These are phyloP conservation scores for Automeris io DNA, from an alignment of 2,888 invertebrate species.

Conservation along the genomic window DNA sequence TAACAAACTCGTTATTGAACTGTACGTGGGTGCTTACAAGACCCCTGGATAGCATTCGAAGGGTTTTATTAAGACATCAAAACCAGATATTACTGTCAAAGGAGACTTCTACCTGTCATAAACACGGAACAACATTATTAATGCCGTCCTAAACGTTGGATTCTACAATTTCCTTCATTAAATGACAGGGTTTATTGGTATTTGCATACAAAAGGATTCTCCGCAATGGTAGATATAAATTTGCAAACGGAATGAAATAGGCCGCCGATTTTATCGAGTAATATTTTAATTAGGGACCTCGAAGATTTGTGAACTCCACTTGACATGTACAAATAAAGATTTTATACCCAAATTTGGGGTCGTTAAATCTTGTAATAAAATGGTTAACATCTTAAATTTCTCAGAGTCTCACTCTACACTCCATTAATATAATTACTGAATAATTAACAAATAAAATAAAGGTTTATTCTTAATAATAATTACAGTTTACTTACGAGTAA, in stretches of 20 bases:
- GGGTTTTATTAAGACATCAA: conserved; percentile 56
- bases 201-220: background rate
- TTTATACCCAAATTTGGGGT: background rate
- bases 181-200: background rate
- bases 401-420: no score
- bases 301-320: conserved; percentile 7
- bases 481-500: no score
- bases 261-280: conserved; percentile 28
- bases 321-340: background rate
- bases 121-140: conserved; percentile 17
- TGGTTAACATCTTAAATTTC: no score
- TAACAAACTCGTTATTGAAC: conserved; percentile 18
- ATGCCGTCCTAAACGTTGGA: background rate
- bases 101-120: conserved; percentile 48
- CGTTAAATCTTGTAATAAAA: background rate
- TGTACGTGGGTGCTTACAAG: conserved; percentile 22
- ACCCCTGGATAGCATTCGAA: conserved; percentile 30
- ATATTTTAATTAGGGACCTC: conserved; percentile 30
- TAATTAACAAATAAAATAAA: no score
- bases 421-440: no score
- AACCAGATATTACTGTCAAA: conserved; percentile 46
- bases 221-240: background rate
- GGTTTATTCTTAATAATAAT: no score
- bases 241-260: conserved; percentile 15
- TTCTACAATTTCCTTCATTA: background rate